Conservation (phyloP, 1,140 invertebrate genomes). For the Drosophila punjabiensis region DNA sequence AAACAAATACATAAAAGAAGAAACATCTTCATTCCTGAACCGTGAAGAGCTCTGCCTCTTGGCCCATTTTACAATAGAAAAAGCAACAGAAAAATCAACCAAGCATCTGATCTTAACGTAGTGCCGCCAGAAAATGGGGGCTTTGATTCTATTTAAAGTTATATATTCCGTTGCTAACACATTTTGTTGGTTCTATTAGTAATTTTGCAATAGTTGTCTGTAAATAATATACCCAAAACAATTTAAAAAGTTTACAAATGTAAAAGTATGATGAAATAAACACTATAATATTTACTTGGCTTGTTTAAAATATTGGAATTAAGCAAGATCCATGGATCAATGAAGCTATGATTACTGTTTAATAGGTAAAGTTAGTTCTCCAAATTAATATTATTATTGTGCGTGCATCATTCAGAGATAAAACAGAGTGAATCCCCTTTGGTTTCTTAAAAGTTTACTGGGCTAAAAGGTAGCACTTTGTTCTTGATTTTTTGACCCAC, state of each 20-base stretch:
- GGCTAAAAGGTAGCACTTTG: not conserved
- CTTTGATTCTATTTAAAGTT: slow-evolving; percentile 5
- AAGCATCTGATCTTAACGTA: slow-evolving; percentile 15
- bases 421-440: too few species aligned
- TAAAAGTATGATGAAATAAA: not conserved
- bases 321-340: not conserved
- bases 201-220: not conserved
- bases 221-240: not conserved
- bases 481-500: slow-evolving; percentile 14
- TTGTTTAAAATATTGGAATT: not conserved
- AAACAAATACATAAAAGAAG: not conserved
- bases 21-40: slow-evolving; percentile 8
- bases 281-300: too few species aligned
- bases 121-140: not conserved
- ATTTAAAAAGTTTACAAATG: not conserved
- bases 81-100: slow-evolving; percentile 24
- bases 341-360: not conserved
- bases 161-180: not conserved
- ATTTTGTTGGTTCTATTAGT: not conserved
- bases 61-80: slow-evolving; percentile 32
- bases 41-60: slow-evolving; percentile 48
- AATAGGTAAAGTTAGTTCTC: not conserved
- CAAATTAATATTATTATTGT: not conserved
- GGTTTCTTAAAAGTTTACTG: not conserved
- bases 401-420: too few species aligned